phyloP scores from a whole-genome alignment of 2,113 vertebrate species.

The Aspidoscelis tigris region DNA sequence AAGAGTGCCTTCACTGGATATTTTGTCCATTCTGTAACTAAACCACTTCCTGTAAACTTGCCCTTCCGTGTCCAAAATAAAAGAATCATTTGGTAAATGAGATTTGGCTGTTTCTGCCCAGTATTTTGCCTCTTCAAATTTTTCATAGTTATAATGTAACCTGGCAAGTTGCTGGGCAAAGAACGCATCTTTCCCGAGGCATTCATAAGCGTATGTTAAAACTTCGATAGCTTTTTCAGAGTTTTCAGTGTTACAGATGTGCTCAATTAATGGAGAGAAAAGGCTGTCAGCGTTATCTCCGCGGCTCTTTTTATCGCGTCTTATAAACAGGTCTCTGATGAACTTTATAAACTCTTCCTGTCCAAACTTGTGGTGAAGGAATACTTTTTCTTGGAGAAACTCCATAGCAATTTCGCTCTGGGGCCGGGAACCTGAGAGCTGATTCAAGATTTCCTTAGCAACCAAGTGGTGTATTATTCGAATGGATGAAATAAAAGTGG shows the following conservation, averaged over 20 bases:
- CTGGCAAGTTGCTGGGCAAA: slow-evolving; percentile 86
- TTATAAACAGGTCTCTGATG: slow-evolving; percentile 80
- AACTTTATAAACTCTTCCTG: slow-evolving; percentile 74
- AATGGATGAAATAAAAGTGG: slow-evolving; percentile 75
- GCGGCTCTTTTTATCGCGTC: slow-evolving; percentile 76
- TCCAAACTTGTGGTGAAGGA: slow-evolving; percentile 83
- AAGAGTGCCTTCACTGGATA: slow-evolving; percentile 39
- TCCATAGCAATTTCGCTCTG: slow-evolving; percentile 77
- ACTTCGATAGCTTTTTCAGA: slow-evolving; percentile 76
- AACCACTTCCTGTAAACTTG: slow-evolving; percentile 85
- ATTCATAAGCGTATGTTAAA: slow-evolving; percentile 72
- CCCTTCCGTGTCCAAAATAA: slow-evolving; percentile 84
- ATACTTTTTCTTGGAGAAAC: slow-evolving; percentile 73
- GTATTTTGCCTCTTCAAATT: slow-evolving; percentile 76
- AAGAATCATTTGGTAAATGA: slow-evolving; percentile 77
- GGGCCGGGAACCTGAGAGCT: slow-evolving; percentile 70
- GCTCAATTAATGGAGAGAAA: slow-evolving; percentile 84
- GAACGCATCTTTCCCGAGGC: slow-evolving; percentile 76
- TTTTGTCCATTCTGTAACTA: slow-evolving; percentile 67
- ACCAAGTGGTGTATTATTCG: slow-evolving; percentile 84
- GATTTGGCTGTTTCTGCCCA: slow-evolving; percentile 79
- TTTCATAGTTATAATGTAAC: slow-evolving; percentile 77
- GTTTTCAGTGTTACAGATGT: slow-evolving; percentile 66
- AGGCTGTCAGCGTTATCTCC: slow-evolving; percentile 77
- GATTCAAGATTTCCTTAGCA: slow-evolving; percentile 83